Evolutionary conservation across 2,797 vertebrate genomes (phyloP).

Genomic region (Myioborus melanocephalus): DNA sequence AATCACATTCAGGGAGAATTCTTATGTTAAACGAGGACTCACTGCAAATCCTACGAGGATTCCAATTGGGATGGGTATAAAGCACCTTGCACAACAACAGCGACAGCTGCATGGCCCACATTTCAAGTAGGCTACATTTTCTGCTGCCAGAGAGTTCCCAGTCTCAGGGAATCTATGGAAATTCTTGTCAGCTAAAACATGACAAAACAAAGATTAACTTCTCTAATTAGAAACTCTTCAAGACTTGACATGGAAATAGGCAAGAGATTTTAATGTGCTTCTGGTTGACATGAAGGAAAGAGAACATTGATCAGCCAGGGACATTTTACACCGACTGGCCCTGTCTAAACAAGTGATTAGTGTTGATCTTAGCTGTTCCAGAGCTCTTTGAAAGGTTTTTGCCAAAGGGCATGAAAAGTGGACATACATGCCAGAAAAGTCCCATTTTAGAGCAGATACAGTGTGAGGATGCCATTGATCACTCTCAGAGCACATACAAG

Average conservation of each 20-base stretch:
- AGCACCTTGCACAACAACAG: background rate
- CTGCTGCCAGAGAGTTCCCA: background rate
- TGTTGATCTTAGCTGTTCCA: background rate
- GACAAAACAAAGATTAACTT: conserved; percentile 7
- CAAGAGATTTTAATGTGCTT: background rate
- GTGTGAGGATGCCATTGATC: background rate
- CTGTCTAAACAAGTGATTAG: background rate
- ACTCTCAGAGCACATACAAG: background rate
- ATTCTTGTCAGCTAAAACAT: background rate
- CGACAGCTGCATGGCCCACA: background rate
- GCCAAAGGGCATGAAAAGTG: background rate
- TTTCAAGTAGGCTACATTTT: background rate
- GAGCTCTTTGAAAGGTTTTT: background rate
- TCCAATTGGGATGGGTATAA: rapidly evolving
- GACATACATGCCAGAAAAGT: background rate
- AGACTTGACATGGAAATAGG: background rate
- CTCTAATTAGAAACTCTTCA: background rate
- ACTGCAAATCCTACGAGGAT: background rate
- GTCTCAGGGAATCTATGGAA: background rate
- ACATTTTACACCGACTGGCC: background rate
- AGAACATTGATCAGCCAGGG: background rate
- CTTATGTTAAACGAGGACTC: background rate
- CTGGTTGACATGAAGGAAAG: background rate
- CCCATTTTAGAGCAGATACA: background rate
- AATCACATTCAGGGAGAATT: background rate